Evolutionary conservation across 35 echinoderm and acorn worm species (phyloP).

Genomic region (Heliocidaris tuberculata): DNA sequence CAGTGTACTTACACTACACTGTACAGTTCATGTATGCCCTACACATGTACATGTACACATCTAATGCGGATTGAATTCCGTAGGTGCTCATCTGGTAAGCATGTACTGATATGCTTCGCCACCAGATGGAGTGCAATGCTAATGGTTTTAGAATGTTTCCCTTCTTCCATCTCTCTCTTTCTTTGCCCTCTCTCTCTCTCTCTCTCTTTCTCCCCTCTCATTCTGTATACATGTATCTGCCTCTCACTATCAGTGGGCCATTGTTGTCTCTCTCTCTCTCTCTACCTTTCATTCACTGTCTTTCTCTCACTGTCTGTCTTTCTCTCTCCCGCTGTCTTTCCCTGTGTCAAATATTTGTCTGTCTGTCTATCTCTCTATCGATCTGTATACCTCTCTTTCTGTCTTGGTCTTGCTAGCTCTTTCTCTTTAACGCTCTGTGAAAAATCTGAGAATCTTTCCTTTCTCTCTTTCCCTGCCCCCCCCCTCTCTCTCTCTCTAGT

Average conservation of each 20-base stretch:
- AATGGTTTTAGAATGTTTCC: background rate
- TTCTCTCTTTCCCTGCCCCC: no score
- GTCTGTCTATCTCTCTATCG: no score
- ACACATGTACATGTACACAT: background rate
- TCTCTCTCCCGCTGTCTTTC: no score
- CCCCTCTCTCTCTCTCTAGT: no score
- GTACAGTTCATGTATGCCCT: background rate
- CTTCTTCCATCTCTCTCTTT: background rate
- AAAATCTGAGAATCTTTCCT: no score
- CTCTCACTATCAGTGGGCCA: no score
- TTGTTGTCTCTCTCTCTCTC: no score
- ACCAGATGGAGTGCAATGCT: background rate
- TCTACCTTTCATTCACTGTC: background rate
- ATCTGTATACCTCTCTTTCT: background rate
- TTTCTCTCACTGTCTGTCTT: background rate
- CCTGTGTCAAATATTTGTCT: no score
- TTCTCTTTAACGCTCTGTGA: no score
- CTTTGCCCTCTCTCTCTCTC: background rate
- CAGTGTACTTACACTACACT: background rate
- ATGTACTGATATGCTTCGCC: background rate
- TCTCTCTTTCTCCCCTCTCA: background rate
- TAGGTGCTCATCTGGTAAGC: background rate
- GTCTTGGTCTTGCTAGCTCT: background rate
- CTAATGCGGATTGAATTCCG: background rate
- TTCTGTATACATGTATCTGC: background rate